These are phyloP conservation scores for Argya squamiceps DNA, from an alignment of 2,797 vertebrate species.

Conservation along the genomic window DNA sequence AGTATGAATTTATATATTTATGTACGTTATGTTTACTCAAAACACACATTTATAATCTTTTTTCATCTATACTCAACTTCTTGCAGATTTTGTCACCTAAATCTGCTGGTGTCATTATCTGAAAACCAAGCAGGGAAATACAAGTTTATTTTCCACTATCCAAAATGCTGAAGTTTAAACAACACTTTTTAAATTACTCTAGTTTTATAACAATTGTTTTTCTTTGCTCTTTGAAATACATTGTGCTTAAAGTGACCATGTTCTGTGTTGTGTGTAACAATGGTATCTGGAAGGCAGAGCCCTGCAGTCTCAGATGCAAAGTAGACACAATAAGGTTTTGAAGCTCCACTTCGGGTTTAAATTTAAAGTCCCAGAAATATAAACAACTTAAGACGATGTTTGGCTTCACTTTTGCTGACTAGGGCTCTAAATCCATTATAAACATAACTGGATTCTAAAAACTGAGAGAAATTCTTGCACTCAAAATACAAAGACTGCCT, in stretches of 20 bases:
- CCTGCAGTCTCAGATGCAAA: background rate
- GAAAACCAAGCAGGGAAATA: background rate
- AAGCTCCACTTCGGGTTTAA: background rate
- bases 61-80: background rate
- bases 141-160: background rate
- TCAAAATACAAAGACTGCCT: background rate
- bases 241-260: background rate
- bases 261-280: background rate
- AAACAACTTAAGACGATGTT: background rate
- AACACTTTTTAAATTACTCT: background rate
- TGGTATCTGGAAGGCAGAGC: background rate
- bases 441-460: background rate
- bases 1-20: background rate
- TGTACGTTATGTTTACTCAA: background rate
- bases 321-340: background rate
- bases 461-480: background rate
- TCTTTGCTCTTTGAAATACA: background rate
- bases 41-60: background rate
- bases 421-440: background rate
- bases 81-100: background rate
- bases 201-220: background rate
- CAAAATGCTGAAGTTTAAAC: background rate
- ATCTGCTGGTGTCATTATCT: background rate
- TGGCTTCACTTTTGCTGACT: background rate
- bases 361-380: background rate